These are phyloP conservation scores for Vicugna pacos DNA, from an alignment of 2,113 vertebrate species.

Conservation along the genomic window DNA sequence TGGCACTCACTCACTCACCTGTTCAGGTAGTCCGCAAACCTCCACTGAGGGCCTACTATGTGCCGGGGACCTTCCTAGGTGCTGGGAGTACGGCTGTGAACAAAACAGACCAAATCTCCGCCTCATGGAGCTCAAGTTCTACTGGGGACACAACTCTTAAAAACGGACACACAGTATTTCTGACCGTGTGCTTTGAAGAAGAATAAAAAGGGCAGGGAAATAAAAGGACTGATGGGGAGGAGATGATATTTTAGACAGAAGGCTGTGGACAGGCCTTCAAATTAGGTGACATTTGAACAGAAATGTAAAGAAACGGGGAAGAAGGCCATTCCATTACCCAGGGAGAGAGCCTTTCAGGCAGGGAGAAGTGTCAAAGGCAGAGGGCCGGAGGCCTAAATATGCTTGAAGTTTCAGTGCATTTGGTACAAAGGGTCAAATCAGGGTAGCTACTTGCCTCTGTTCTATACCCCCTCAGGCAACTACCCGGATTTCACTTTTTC, in stretches of 20 bases:
- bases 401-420: neutral
- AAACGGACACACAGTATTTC: neutral
- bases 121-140: neutral
- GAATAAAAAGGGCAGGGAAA: neutral
- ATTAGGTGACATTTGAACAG: neutral
- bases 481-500: neutral
- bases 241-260: constrained; percentile 30
- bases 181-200: neutral
- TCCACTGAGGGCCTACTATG: neutral
- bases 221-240: neutral
- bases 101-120: neutral
- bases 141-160: neutral
- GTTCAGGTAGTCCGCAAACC: neutral
- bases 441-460: neutral
- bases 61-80: neutral
- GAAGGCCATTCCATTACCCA: neutral
- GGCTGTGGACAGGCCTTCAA: neutral
- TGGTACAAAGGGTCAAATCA: neutral
- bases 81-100: neutral
- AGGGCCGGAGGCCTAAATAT: neutral
- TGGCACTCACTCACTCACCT: neutral
- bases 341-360: neutral
- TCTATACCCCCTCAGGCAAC: neutral
- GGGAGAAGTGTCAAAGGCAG: neutral
- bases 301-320: neutral